Percentiles rank a stretch among this genome's conserved stretches.
Evolutionary conservation across 2,113 vertebrate genomes (phyloP).

Genomic region (Rhegmatorhina hoffmannsi): DNA sequence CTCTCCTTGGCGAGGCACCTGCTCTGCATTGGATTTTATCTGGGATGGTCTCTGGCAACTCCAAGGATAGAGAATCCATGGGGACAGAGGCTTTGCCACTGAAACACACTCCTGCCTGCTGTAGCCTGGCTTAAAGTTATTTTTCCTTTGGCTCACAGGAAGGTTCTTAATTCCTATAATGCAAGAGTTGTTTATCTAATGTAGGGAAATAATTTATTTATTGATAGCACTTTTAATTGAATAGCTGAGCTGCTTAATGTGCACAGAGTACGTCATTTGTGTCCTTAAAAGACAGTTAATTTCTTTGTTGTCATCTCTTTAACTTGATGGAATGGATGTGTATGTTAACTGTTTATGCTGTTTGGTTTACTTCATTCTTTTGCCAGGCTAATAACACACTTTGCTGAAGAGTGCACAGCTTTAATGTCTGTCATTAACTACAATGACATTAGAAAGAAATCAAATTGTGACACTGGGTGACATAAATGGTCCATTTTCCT

Average conservation of each 20-base stretch:
- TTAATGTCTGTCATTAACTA: neutral
- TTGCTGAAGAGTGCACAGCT: neutral
- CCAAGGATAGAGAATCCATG: neutral
- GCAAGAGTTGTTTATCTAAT: constrained; percentile 18
- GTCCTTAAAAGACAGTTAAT: neutral
- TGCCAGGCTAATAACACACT: neutral
- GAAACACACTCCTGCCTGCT: neutral
- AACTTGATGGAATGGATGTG: neutral
- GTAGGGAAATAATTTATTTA: constrained; percentile 34
- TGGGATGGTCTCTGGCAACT: neutral
- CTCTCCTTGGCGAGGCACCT: neutral
- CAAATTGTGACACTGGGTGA: neutral
- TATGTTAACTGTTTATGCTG: neutral
- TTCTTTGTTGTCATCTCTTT: neutral
- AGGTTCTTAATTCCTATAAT: neutral
- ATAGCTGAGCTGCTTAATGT: neutral
- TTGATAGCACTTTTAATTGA: constrained; percentile 29
- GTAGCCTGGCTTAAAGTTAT: neutral
- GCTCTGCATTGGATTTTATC: neutral
- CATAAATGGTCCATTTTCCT: neutral
- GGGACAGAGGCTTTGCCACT: neutral
- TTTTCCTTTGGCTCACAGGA: neutral
- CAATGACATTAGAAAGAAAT: neutral
- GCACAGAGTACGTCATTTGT: neutral
- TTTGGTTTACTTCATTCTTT: neutral